Base-by-base conservation (phyloP, 2,797 vertebrate genomes). In the Nyctibius grandis region DNA sequence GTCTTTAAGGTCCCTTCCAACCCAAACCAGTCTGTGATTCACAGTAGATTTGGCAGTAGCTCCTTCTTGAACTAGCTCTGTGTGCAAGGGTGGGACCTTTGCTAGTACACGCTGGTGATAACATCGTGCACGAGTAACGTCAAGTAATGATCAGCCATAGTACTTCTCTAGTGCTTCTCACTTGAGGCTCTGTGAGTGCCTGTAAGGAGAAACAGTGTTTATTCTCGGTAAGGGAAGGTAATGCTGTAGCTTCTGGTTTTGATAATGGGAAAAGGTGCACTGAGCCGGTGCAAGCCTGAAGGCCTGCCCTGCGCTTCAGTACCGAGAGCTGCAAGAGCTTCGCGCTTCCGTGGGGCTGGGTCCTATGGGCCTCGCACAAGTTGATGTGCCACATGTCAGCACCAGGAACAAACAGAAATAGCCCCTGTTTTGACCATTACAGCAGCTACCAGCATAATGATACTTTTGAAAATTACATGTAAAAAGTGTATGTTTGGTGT, bases 331-430 rank as follows among this genome's bases (percentile, higher is more conserved):
- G 36, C 38, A 15, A 15, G 45, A n/a, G 10, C 25, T 17, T 36
- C 47, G 31, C 29, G 3, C 22, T 63, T 36, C 5, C 5, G 7
- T n/a, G 34, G n/a, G 44, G 12, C 36, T 34, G 60, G 17, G 10
- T 18, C 67, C 28, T n/a, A 14, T 0, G 1, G 36, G 48, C 13
- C 75, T 48, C 1, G 0, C 5, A 11, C 6, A 8, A 23, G 54
- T 28, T n/a, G 61, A 3, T 6, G 26, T 60, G 59, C 34, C 18
- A 7, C 33, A 2, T 57, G 29, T 63, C 64, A 28, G n/a, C 12
- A 60, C 29, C 15, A 65, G 56, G 42, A 74, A 7, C 20, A 60
- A 83, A 42, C 38, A 54, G 33, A 51, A 75, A 5, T 11, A 21
- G 34, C 26, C 40, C 51, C 29, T 42, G 23, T 79, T 61, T 14